Conservation (phyloP, 2,113 vertebrate species). For the Gallinago paraguaiae region DNA sequence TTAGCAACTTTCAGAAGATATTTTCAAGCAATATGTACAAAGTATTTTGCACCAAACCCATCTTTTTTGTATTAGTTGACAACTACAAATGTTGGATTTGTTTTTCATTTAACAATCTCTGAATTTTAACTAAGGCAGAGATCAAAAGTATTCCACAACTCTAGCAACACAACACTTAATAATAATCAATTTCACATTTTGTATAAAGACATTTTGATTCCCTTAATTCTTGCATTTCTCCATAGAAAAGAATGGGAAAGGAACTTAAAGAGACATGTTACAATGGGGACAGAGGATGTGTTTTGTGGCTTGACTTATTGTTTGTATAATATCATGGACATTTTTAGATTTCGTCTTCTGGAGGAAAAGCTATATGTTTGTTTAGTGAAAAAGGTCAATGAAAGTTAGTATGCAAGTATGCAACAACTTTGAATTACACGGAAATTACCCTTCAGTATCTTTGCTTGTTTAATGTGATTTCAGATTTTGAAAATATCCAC, state of each 20-base stretch:
- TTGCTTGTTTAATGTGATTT: background rate
- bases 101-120: background rate
- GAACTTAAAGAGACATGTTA: background rate
- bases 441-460: background rate
- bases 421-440: background rate
- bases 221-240: background rate
- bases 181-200: background rate
- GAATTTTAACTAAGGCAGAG: conserved; percentile 44
- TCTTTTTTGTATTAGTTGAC: conserved; percentile 1
- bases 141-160: background rate
- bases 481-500: background rate
- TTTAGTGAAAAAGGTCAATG: conserved; percentile 5
- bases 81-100: background rate
- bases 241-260: background rate
- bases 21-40: background rate
- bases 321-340: background rate
- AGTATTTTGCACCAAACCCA: background rate
- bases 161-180: conserved; percentile 3
- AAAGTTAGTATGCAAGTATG: background rate
- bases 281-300: background rate
- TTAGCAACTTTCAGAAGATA: background rate
- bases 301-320: background rate
- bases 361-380: background rate
- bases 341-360: conserved; percentile 13
- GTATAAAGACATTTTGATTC: background rate